Evolutionary conservation across 2,113 vertebrate genomes (phyloP).

Genomic region (Daphoenositta chrysoptera): DNA sequence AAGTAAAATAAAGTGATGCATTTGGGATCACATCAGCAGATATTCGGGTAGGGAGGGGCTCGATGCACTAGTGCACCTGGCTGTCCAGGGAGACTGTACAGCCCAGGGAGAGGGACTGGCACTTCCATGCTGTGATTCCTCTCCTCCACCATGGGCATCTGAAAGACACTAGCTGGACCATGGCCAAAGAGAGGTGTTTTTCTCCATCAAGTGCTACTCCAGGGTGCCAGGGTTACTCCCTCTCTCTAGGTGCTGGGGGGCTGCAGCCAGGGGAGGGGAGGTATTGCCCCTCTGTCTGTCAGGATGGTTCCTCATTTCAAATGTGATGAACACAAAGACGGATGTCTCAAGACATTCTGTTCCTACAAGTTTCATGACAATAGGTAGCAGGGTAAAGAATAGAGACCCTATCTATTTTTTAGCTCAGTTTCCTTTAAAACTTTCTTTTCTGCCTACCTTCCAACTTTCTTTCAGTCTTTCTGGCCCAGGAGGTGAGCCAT

Average conservation of each 20-base stretch:
- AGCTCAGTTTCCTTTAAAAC: not conserved
- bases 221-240: not conserved
- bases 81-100: not conserved
- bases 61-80: fast-evolving
- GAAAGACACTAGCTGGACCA: not conserved
- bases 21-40: not conserved
- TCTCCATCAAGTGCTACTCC: not conserved
- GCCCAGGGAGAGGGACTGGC: not conserved
- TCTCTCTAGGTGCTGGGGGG: not conserved
- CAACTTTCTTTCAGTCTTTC: not conserved
- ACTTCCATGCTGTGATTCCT: not conserved
- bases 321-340: not conserved
- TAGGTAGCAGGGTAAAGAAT: not conserved
- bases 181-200: not conserved
- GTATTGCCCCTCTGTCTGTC: not conserved
- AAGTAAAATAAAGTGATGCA: not conserved
- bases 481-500: not conserved
- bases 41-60: not conserved
- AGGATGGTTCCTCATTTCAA: not conserved
- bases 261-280: not conserved
- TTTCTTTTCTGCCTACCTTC: not conserved
- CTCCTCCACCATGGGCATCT: not conserved
- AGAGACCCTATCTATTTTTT: not conserved
- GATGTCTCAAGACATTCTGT: not conserved
- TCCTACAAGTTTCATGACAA: not conserved